These are phyloP conservation scores for Cecidostiba fungosa DNA, from an alignment of 2,888 invertebrate species.

Conservation along the genomic window DNA sequence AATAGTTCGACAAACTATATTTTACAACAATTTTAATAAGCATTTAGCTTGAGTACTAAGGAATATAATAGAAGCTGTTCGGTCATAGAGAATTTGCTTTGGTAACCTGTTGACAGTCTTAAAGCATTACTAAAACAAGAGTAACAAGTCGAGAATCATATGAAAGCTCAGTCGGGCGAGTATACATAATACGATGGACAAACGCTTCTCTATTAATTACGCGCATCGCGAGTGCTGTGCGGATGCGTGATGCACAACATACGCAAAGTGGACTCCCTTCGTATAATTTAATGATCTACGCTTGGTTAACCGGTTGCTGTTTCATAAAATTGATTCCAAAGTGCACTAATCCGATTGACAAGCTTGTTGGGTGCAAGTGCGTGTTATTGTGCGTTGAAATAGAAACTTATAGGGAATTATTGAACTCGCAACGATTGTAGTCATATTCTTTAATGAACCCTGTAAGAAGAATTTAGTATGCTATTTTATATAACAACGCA, in stretches of 20 bases:
- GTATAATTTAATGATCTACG: slow-evolving; percentile 42
- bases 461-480: too few relatives aligned
- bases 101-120: neutral
- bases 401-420: too few relatives aligned
- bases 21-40: too few relatives aligned
- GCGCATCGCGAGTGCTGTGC: neutral
- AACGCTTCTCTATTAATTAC: slow-evolving; percentile 33
- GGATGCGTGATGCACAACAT: neutral
- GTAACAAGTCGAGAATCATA: slow-evolving; percentile 34
- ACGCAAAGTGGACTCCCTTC: slow-evolving; percentile 43
- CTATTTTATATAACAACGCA: too few relatives aligned
- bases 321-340: slow-evolving; percentile 21
- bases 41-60: too few relatives aligned
- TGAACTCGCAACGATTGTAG: too few relatives aligned
- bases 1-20: too few relatives aligned
- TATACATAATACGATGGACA: neutral
- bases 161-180: neutral
- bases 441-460: too few relatives aligned
- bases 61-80: too few relatives aligned
- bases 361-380: neutral
- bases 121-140: neutral
- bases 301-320: slow-evolving; percentile 14
- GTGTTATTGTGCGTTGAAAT: too few relatives aligned
- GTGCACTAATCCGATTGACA: neutral
- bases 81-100: neutral